phyloP scores from a whole-genome alignment of 2,113 vertebrate species.

The Gavialis gangeticus region DNA sequence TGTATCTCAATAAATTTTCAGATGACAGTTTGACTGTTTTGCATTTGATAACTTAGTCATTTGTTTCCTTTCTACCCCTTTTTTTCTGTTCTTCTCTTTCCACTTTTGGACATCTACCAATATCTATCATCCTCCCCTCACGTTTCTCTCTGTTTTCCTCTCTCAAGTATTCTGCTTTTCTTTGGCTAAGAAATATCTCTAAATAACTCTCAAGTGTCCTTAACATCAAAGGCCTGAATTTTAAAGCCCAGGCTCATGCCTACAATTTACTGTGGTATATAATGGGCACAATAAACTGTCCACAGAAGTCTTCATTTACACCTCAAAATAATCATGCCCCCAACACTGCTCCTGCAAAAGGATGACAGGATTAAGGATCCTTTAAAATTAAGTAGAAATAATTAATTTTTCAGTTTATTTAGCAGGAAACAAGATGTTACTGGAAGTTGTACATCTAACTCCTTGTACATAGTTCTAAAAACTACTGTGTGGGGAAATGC shows the following conservation, averaged over 20 bases:
- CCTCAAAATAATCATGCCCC: background rate
- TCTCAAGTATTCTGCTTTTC: background rate
- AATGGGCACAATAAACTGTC: background rate
- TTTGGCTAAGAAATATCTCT: background rate
- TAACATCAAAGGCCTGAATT: background rate
- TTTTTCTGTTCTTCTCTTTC: background rate
- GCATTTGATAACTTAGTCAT: background rate
- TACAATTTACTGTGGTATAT: background rate
- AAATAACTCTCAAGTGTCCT: background rate
- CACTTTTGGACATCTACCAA: background rate
- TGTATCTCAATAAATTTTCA: background rate
- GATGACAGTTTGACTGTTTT: background rate
- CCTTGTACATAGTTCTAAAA: background rate
- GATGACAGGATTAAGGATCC: background rate
- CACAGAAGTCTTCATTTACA: background rate
- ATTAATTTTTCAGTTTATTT: background rate
- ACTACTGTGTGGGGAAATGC: background rate
- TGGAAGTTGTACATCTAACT: background rate
- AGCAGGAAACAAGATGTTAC: background rate
- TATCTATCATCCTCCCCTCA: background rate
- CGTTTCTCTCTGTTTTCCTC: background rate
- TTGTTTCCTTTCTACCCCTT: background rate
- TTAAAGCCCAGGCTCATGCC: background rate
- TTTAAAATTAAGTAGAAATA: background rate
- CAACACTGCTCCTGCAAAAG: background rate